Conservation (phyloP, 2,797 vertebrate species). For the Gymnothorax reevesii region DNA sequence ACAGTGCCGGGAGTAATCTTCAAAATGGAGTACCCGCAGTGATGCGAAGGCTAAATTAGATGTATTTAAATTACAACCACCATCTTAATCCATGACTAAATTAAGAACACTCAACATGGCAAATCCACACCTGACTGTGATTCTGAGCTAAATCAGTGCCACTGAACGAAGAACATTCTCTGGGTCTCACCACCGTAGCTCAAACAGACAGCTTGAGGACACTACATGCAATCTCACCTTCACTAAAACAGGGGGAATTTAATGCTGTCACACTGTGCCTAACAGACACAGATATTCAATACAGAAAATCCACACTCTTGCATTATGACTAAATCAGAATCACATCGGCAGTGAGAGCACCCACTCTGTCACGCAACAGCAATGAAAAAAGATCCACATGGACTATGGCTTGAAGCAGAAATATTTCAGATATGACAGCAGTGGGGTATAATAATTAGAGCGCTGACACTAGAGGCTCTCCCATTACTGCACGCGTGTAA, state of each 20-base stretch:
- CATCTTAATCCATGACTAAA: background rate
- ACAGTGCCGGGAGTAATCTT: background rate
- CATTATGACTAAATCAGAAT: background rate
- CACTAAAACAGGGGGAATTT: background rate
- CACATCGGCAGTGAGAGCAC: background rate
- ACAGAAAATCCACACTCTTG: background rate
- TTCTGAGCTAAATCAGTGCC: background rate
- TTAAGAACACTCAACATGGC: too few species aligned
- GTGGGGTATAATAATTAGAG: background rate
- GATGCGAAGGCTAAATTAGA: background rate
- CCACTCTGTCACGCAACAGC: constrained; percentile 2
- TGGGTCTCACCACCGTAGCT: too few species aligned
- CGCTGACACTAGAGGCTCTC: background rate
- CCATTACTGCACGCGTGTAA: background rate
- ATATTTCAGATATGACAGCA: background rate
- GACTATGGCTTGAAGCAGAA: background rate
- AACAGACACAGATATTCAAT: background rate
- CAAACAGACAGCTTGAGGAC: too few species aligned
- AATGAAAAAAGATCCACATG: background rate
- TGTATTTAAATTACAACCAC: background rate
- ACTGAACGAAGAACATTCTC: background rate
- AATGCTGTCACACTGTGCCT: background rate
- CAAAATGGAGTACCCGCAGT: background rate
- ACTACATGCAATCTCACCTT: too few species aligned
- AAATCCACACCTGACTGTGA: background rate